These are phyloP conservation scores for Aphodius granarius DNA, from an alignment of 2,888 invertebrate genomes.

Conservation along the genomic window DNA sequence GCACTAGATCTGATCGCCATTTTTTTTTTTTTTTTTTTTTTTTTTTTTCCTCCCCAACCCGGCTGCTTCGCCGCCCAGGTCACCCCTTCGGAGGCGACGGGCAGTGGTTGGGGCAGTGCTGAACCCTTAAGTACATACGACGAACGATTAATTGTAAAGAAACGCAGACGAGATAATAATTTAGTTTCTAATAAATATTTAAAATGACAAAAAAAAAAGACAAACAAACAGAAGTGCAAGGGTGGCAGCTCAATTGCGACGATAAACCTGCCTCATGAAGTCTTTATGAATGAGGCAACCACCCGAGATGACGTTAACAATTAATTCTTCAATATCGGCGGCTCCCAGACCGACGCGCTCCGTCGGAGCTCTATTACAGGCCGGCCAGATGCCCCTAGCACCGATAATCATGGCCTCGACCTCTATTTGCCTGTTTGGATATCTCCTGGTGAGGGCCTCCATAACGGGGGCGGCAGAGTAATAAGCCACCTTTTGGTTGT, in stretches of 20 bases:
- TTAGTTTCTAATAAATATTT: background rate
- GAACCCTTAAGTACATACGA: background rate
- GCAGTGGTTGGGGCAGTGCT: background rate
- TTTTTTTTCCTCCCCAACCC: background rate
- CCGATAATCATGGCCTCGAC: background rate
- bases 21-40: background rate
- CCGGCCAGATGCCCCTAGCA: background rate
- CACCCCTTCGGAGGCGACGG: background rate
- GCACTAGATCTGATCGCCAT: background rate
- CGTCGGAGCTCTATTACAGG: background rate
- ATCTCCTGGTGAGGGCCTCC: background rate
- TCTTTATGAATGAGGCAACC: background rate
- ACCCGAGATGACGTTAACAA: background rate
- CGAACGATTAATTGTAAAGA: background rate
- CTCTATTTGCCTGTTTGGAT: background rate
- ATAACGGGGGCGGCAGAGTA: slow-evolving; percentile 19
- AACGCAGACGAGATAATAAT: background rate
- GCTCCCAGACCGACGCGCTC: background rate
- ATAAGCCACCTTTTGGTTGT: slow-evolving; percentile 19
- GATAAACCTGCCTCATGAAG: background rate
- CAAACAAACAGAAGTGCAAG: background rate
- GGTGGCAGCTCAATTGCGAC: background rate
- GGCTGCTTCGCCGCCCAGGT: background rate
- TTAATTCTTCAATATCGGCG: background rate
- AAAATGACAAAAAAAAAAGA: background rate